phyloP scores from a whole-genome alignment of 2,888 invertebrate species.

The Torymus auratus region DNA sequence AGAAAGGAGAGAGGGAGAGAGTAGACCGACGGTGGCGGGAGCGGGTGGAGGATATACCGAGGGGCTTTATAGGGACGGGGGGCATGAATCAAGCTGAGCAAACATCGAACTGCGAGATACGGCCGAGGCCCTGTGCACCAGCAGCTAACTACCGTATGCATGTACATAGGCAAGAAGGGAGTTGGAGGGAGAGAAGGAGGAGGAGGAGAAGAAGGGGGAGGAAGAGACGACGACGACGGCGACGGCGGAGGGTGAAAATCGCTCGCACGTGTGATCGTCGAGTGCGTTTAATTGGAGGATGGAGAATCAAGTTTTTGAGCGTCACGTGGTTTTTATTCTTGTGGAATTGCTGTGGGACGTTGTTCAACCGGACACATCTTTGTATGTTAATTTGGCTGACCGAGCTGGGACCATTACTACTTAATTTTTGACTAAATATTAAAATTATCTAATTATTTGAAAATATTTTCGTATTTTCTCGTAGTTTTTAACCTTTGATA shows the following conservation, averaged over 20 bases:
- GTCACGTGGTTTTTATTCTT: no score
- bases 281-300: background rate
- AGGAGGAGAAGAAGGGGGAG: conserved; percentile 27
- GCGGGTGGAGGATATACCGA: conserved; percentile 11
- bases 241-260: conserved; percentile 10
- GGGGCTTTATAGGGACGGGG: conserved; percentile 58
- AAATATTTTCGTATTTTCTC: no score
- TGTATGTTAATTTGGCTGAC: no score
- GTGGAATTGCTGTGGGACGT: no score
- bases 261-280: background rate
- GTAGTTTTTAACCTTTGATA: no score
- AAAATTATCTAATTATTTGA: no score
- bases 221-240: conserved; percentile 18
- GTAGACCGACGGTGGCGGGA: no score
- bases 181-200: conserved; percentile 6
- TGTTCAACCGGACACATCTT: no score
- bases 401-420: no score
- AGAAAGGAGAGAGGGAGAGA: background rate
- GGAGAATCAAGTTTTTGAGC: background rate
- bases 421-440: no score
- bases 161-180: conserved; percentile 56
- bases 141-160: conserved; percentile 62
- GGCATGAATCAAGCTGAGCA: conserved; percentile 77
- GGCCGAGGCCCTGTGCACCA: conserved; percentile 44
- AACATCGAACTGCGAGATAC: conserved; percentile 76